phyloP scores from a whole-genome alignment of 2,888 invertebrate genomes.

The Agrochola circellaris region DNA sequence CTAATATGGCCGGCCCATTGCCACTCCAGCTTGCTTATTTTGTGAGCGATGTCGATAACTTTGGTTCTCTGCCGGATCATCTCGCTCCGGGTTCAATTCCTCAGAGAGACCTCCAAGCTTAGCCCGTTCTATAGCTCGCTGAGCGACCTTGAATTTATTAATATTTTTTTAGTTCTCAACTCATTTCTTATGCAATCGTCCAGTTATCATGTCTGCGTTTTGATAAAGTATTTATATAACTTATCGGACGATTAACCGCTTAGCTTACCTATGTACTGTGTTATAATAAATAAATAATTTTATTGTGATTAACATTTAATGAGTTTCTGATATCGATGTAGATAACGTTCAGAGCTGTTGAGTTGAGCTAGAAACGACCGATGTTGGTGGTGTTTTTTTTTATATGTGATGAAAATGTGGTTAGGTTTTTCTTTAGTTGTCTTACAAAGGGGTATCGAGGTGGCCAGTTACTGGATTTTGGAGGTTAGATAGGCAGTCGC shows the following conservation, averaged over 20 bases:
- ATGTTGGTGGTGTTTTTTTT: background rate
- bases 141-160: background rate
- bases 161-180: background rate
- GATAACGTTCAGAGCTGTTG: background rate
- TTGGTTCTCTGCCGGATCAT: background rate
- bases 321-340: conserved; percentile 10
- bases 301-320: conserved; percentile 10
- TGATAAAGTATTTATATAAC: background rate
- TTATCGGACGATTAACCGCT: conserved; percentile 34
- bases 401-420: background rate
- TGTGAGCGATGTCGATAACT: background rate
- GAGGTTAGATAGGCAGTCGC: no score
- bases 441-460: no score
- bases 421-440: background rate
- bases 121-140: no score
- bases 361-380: background rate
- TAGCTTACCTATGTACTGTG: background rate
- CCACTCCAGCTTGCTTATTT: background rate
- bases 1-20: background rate
- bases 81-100: background rate
- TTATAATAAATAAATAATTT: conserved; percentile 29
- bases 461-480: background rate
- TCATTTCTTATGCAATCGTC: background rate
- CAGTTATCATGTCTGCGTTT: background rate
- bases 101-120: background rate